Conservation (phyloP, 2,113 vertebrate genomes). For the Candoia aspera region DNA sequence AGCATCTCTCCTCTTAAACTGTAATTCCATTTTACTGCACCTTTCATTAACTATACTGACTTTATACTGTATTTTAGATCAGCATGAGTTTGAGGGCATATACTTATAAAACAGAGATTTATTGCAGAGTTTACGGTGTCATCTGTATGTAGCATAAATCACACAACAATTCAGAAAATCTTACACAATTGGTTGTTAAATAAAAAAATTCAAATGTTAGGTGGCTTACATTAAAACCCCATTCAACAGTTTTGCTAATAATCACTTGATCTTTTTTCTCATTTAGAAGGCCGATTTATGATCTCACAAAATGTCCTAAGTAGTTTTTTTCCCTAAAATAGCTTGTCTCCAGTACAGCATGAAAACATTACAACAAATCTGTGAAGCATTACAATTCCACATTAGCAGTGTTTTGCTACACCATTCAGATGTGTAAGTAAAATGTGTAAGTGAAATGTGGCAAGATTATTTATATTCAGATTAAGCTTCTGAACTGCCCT, state of each 20-base stretch:
- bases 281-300: conserved; percentile 40
- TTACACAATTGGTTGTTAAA: neutral
- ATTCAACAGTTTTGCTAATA: neutral
- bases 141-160: neutral
- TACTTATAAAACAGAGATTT: neutral
- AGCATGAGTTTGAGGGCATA: neutral
- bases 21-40: neutral
- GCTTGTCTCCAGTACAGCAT: conserved; percentile 21
- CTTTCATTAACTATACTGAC: neutral
- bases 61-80: neutral
- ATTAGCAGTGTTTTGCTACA: conserved; percentile 31
- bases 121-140: neutral
- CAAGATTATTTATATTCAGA: conserved; percentile 28
- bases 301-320: conserved; percentile 25
- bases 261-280: conserved; percentile 4
- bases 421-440: conserved; percentile 34
- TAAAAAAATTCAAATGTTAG: neutral
- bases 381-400: conserved; percentile 15
- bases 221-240: conserved; percentile 18
- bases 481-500: conserved; percentile 35
- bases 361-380: conserved; percentile 31
- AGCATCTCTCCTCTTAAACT: neutral
- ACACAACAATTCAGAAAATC: neutral
- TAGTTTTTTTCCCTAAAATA: conserved; percentile 52
- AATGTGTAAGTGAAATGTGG: conserved; percentile 17